Base-by-base conservation (phyloP, 1,140 invertebrate species). In the Bombus breviceps region DNA sequence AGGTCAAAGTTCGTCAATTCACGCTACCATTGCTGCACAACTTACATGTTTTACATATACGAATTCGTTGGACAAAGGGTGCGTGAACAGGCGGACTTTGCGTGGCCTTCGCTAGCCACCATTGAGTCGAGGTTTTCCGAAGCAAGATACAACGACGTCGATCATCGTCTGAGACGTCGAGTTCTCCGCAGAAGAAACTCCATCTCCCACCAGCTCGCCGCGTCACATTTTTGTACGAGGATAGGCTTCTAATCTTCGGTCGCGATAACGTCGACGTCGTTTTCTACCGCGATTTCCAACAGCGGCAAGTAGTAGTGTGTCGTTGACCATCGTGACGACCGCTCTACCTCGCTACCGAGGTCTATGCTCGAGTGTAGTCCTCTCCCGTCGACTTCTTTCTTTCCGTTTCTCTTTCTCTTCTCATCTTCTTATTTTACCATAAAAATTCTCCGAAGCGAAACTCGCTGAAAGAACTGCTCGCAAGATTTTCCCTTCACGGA, bases 11-110 rank as follows among this genome's bases (percentile, higher is more conserved):
- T 92, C 89, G 28, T 18, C 34, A 25, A n/a, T 12, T 22, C 18
- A 0, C 15, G 32, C 41, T 28, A 73, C 80, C 47, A 28, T 64
- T n/a, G 6, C 3, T 43, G 41, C 15, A 25, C n/a, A 43, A 3
- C 9, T 39, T n/a, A 25, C 39, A 4, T 39, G 9, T 41, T 39
- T 22, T 6, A 32, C 64, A 34, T 66, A 2, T 28, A 22, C 10
- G 8, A 34, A 77, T 75, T 68, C 75, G 41, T 81, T 62, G 57
- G 43, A 80, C 83, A 78, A 83, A 80, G 86, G 75, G 76, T 83
- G 71, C 86, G 69, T 76, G 69, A 68, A 86, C 83, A 85, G 83
- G 62, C 91, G 93, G 89, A 94, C 91, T 94, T 92, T 93, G 90
- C 90, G 91, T 92, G 89, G 87, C 92, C 92, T 93, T 92, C 92